Evolutionary conservation across 2,113 vertebrate species (phyloP), one percentile per base, ranked within the genome.

Genomic region (Xiphophorus couchianus): DNA sequence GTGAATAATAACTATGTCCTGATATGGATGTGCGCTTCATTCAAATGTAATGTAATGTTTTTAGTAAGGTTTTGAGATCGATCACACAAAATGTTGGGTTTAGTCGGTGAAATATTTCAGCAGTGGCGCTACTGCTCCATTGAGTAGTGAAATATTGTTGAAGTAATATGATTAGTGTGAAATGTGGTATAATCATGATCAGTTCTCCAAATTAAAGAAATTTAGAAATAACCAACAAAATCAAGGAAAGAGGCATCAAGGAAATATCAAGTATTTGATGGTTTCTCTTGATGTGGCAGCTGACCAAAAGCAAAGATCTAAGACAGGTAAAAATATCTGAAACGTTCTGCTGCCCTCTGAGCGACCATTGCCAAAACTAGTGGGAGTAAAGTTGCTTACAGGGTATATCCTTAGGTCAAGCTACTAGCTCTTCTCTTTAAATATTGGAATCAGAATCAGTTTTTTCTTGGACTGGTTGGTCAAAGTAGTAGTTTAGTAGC

Each of bases 301-400:
- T 81, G 71, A 70, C 60, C 64, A 76, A 30, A 69, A 72, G 80
- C 66, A 67, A 79, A 74, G 25, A 84, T 19, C 67, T 67, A 68
- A 60, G 63, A 72, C 61, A 84, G 39, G 68, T 35, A 27, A 69
- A 66, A 29, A 39, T 62, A 81, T 86, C 85, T 87, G 82, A 91
- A 82, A 79, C 82, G 78, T 84, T 87, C 80, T 80, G 3, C 90
- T 88, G 91, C 88, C 86, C 88, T 83, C 82, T 68, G 84, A 93
- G 67, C 86, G 90, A 78, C 77, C 83, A 87, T 78, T 86, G 81
- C 74, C 84, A 84, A 79, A 83, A 74, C 82, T 83, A 74, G 44
- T 42, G 33, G 85, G 86, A 83, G 74, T 88, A 84, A 90, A 90
- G 87, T 90, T 92, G 88, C 90, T 81, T 80, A 71, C 80, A 84